Evolutionary conservation across 2,888 invertebrate genomes (phyloP).

Genomic region (Pheosia tremula): DNA sequence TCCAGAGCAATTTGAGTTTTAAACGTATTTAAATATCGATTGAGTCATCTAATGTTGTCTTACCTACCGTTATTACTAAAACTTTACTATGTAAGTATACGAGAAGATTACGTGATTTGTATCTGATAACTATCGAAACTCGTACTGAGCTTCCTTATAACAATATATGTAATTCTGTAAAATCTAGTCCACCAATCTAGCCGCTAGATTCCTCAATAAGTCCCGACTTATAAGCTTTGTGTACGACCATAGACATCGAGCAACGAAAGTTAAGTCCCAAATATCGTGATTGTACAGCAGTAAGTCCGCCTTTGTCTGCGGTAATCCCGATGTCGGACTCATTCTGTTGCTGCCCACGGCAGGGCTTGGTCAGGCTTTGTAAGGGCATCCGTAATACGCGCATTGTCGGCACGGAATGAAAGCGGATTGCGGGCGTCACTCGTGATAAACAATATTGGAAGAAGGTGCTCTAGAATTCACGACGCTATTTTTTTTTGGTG

Average conservation of each 20-base stretch:
- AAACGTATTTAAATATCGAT: no score
- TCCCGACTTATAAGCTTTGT: constrained; percentile 26
- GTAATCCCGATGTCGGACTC: constrained; percentile 66
- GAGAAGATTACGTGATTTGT: no score
- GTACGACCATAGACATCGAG: constrained; percentile 31
- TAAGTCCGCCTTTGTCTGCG: constrained; percentile 72
- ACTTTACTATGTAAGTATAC: no score
- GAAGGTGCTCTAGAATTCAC: not conserved
- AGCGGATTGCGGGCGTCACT: constrained; percentile 1
- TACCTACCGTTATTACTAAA: no score
- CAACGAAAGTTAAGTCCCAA: constrained; percentile 69
- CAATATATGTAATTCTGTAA: no score
- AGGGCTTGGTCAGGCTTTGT: constrained; percentile 67
- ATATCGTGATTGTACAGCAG: constrained; percentile 60
- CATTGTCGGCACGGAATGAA: constrained; percentile 39
- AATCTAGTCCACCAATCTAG: constrained; percentile 5
- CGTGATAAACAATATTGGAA: constrained; percentile 2
- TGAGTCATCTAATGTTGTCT: no score
- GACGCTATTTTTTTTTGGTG: no score
- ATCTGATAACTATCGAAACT: no score
- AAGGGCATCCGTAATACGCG: constrained; percentile 75
- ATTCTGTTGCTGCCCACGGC: constrained; percentile 59
- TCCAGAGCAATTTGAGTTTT: no score
- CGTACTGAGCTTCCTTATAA: no score
- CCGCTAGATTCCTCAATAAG: constrained; percentile 34